phyloP scores from a whole-genome alignment of 2,113 vertebrate species.

The Cyprinus carpio region DNA sequence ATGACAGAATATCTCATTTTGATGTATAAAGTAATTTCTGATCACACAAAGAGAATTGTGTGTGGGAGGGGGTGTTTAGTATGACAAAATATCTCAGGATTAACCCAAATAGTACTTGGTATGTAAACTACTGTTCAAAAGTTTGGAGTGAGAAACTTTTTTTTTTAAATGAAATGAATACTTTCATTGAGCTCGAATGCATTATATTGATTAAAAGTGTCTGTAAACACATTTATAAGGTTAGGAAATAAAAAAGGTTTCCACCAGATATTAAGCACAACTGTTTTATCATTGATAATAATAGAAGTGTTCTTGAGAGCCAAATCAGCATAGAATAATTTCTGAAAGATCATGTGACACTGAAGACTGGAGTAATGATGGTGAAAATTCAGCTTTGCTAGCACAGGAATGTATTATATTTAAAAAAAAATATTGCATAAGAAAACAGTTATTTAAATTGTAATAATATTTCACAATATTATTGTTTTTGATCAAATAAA shows the following conservation, averaged over 20 bases:
- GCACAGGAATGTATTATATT: background rate
- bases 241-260: background rate
- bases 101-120: background rate
- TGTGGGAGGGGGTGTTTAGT: background rate
- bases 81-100: background rate
- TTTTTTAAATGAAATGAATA: background rate
- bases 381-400: background rate
- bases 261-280: background rate
- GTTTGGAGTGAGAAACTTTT: background rate
- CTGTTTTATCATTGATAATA: background rate
- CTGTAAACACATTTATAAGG: background rate
- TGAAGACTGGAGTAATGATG: background rate
- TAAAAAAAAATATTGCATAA: background rate
- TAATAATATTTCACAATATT: background rate
- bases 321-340: background rate
- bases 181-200: background rate
- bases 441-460: background rate
- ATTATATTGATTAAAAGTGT: background rate
- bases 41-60: background rate
- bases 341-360: background rate
- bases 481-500: background rate
- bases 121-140: background rate
- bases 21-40: too few relatives aligned
- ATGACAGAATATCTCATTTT: background rate
- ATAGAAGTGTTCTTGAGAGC: background rate